Conservation (phyloP, 2,888 invertebrate genomes). For the Apamea epomidion region DNA sequence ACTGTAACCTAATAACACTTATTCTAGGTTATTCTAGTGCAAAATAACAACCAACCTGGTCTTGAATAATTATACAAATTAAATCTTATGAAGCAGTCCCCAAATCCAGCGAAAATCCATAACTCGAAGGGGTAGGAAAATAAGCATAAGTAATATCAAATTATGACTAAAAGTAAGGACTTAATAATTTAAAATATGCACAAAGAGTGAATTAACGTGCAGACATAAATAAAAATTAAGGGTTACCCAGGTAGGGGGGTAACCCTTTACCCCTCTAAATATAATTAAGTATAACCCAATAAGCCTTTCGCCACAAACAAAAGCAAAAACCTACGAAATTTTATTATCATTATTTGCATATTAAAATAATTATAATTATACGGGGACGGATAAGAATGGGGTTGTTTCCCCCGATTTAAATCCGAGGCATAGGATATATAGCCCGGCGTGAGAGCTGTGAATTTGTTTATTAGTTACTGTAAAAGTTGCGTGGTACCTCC, state of each 20-base stretch:
- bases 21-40: not conserved
- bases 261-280: constrained; percentile 78
- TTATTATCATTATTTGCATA: constrained; percentile 91
- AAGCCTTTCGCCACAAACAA: constrained; percentile 82
- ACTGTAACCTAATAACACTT: too few relatives aligned
- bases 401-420: constrained; percentile 59
- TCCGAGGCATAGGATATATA: constrained; percentile 51
- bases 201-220: constrained; percentile 76
- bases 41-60: not conserved
- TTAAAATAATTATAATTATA: constrained; percentile 88
- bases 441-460: constrained; percentile 14
- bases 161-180: constrained; percentile 66
- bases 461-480: constrained; percentile 45
- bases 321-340: constrained; percentile 88
- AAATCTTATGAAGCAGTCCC: constrained; percentile 23
- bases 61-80: constrained; percentile 8
- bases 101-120: constrained; percentile 40
- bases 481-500: not conserved
- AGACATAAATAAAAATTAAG: constrained; percentile 87
- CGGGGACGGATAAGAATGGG: constrained; percentile 73
- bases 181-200: constrained; percentile 75
- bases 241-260: constrained; percentile 77
- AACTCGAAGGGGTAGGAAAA: constrained; percentile 50
- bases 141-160: constrained; percentile 66
- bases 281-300: constrained; percentile 89